phyloP scores from a whole-genome alignment of 2,113 vertebrate genomes.

The Oceanites oceanicus region DNA sequence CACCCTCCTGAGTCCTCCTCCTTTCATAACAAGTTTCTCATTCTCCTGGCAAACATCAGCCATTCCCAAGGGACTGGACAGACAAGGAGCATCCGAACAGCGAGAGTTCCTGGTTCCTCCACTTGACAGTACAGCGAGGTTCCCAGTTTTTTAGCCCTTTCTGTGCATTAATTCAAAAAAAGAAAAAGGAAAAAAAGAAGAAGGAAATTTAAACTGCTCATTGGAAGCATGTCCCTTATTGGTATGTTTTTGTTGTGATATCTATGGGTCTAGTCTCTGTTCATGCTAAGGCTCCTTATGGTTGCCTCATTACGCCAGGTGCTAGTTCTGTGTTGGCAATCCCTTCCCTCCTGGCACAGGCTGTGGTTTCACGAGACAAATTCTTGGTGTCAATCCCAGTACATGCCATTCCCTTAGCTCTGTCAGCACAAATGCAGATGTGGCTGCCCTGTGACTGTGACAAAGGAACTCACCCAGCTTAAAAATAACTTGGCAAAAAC shows the following conservation, averaged over 20 bases:
- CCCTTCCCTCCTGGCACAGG: not conserved
- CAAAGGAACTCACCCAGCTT: not conserved
- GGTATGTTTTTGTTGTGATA: slow-evolving; percentile 21
- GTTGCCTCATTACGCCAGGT: not conserved
- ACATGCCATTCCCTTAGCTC: not conserved
- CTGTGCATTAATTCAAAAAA: slow-evolving; percentile 63
- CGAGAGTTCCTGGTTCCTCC: not conserved
- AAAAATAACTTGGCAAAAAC: not conserved
- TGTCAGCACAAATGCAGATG: not conserved
- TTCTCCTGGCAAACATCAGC: slow-evolving; percentile 3
- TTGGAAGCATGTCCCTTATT: slow-evolving; percentile 44
- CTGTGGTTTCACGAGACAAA: not conserved
- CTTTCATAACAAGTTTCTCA: slow-evolving; percentile 34
- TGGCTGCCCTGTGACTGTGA: not conserved
- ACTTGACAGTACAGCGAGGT: slow-evolving; percentile 31
- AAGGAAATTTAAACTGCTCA: not conserved
- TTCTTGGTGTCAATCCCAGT: not conserved
- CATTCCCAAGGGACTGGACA: not conserved
- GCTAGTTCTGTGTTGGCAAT: slow-evolving; percentile 14
- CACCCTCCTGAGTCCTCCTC: slow-evolving; percentile 21
- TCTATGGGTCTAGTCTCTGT: not conserved
- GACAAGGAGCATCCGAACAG: not conserved
- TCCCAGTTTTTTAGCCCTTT: slow-evolving; percentile 68
- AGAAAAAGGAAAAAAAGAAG: not conserved
- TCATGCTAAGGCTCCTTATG: not conserved